These are phyloP conservation scores for Sphaeramia orbicularis DNA, from an alignment of 2,797 vertebrate genomes.

Conservation along the genomic window DNA sequence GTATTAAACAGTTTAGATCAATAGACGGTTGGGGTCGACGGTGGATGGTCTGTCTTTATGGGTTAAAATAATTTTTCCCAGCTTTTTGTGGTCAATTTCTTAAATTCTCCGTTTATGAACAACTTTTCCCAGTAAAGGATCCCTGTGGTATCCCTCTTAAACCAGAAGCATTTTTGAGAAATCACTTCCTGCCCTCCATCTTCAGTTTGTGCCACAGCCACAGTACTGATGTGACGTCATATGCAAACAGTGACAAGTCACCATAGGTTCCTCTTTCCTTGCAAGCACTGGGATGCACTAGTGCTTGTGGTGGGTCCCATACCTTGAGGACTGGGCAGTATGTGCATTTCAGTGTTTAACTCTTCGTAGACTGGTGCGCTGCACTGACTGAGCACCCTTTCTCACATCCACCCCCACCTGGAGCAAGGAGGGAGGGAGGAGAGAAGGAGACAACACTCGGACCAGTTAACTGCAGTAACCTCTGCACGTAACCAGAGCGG, in stretches of 20 bases:
- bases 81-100: too few relatives aligned
- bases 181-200: too few relatives aligned
- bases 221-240: too few relatives aligned
- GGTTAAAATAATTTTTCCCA: too few relatives aligned
- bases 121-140: too few relatives aligned
- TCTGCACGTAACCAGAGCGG: constrained; percentile 48
- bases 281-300: constrained; percentile 74
- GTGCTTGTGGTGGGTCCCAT: constrained; percentile 74
- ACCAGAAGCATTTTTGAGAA: too few relatives aligned
- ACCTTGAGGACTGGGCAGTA: constrained; percentile 81
- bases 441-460: constrained; percentile 74
- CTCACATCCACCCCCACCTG: constrained; percentile 92
- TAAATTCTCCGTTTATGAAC: too few relatives aligned
- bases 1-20: too few relatives aligned
- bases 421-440: constrained; percentile 75
- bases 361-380: constrained; percentile 93
- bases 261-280: constrained; percentile 45
- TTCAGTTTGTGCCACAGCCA: too few relatives aligned
- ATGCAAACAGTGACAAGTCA: neutral
- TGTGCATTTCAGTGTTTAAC: constrained; percentile 92
- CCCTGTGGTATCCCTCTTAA: too few relatives aligned
- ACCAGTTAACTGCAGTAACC: constrained; percentile 65
- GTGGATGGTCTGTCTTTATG: too few relatives aligned
- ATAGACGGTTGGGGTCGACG: too few relatives aligned
- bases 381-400: constrained; percentile 94